A percentile compares a stretch with the other conserved stretches of the same genome.
Conservation (phyloP, 2,888 invertebrate species). For the Listrodromus nycthemerus region DNA sequence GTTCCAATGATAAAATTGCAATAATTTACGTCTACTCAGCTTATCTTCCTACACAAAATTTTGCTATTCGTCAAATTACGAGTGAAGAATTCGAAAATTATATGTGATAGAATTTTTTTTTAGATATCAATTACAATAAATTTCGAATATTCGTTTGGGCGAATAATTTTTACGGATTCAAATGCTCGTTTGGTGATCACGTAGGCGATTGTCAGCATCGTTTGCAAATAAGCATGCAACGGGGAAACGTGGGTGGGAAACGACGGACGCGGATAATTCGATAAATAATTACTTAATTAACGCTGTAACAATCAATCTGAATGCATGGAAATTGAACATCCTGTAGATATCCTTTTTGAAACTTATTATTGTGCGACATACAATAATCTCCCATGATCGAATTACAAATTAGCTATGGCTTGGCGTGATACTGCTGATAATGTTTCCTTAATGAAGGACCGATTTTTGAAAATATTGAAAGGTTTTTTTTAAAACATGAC, state of each 20-base stretch:
- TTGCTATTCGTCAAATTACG: background rate
- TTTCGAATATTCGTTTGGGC: background rate
- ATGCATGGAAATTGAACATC: constrained; percentile 3
- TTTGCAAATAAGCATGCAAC: background rate
- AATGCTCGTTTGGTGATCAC: background rate
- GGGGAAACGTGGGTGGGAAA: background rate
- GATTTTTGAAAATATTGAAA: background rate
- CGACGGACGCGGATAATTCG: background rate
- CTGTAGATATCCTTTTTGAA: background rate
- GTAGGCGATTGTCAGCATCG: background rate
- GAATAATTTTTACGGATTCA: background rate
- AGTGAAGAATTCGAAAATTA: background rate
- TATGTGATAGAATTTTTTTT: too few relatives aligned
- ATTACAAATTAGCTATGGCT: too few relatives aligned
- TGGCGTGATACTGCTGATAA: too few relatives aligned
- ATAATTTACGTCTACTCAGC: background rate
- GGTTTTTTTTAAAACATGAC: too few relatives aligned
- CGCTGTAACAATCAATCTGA: background rate
- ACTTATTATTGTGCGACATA: background rate
- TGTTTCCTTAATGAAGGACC: background rate
- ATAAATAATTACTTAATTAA: constrained; percentile 13
- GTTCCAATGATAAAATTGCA: background rate
- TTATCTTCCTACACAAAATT: background rate
- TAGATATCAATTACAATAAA: too few relatives aligned
- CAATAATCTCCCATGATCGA: too few relatives aligned